phyloP scores from a whole-genome alignment of 2,797 vertebrate species.

The Naso thynnoides region DNA sequence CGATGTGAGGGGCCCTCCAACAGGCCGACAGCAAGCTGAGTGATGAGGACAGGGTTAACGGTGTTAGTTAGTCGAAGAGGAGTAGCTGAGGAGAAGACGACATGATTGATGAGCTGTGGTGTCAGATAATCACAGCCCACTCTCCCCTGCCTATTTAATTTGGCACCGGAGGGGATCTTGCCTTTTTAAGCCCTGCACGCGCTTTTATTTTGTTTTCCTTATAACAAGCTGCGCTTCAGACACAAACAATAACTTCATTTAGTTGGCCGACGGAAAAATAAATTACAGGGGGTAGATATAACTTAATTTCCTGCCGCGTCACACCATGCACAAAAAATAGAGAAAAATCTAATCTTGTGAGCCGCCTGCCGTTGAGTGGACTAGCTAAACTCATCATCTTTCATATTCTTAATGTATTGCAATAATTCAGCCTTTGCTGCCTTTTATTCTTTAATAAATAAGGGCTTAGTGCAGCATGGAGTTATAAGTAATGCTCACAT shows the following conservation, averaged over 20 bases:
- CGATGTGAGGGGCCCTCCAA: conserved; percentile 54
- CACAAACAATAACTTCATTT: conserved; percentile 89
- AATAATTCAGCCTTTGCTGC: conserved; percentile 86
- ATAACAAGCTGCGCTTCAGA: conserved; percentile 85
- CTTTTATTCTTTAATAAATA: conserved; percentile 87
- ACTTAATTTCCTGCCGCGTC: conserved; percentile 87
- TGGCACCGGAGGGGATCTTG: conserved; percentile 84
- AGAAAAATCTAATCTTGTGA: conserved; percentile 84
- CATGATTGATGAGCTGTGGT: conserved; percentile 88
- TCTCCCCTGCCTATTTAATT: conserved; percentile 86
- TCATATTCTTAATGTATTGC: conserved; percentile 86
- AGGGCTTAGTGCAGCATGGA: conserved; percentile 81
- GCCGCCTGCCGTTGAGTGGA: conserved; percentile 75
- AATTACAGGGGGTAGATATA: conserved; percentile 85
- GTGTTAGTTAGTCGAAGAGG: conserved; percentile 80
- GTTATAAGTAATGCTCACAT: conserved; percentile 80
- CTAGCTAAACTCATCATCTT: conserved; percentile 86
- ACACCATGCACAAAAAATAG: conserved; percentile 71
- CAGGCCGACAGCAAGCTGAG: conserved; percentile 69
- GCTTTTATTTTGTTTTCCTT: conserved; percentile 80
- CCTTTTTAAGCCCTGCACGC: conserved; percentile 78
- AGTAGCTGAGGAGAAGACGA: conserved; percentile 81
- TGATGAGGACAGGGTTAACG: conserved; percentile 83
- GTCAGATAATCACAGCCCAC: conserved; percentile 87
- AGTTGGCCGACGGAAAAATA: conserved; percentile 85